Evolutionary conservation across 1,140 invertebrate species (phyloP).

Genomic region (Atta cephalotes): DNA sequence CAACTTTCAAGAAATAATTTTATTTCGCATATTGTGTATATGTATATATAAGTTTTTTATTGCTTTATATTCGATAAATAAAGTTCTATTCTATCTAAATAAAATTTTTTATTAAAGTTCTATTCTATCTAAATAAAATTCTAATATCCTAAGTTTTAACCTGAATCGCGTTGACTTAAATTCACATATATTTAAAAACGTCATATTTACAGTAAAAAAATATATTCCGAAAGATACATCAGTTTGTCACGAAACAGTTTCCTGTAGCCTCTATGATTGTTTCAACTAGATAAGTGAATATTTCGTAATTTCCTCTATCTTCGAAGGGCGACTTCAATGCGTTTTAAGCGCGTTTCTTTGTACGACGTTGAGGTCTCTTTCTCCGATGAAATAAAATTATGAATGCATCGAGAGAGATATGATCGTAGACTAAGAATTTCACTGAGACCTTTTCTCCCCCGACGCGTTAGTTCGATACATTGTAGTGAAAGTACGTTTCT

Average conservation of each 20-base stretch:
- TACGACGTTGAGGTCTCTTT: slow-evolving; percentile 32
- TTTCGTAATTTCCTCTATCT: slow-evolving; percentile 21
- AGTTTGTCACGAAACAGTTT: not conserved
- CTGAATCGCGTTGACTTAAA: not conserved
- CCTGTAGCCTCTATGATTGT: not conserved
- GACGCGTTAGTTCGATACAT: slow-evolving; percentile 37
- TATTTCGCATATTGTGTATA: not conserved
- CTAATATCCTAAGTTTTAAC: not conserved
- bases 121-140: too few relatives aligned
- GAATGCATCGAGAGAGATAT: slow-evolving; percentile 21
- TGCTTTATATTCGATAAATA: not conserved
- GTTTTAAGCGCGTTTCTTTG: not conserved
- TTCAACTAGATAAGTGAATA: slow-evolving; percentile 37
- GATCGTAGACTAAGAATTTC: slow-evolving; percentile 43
- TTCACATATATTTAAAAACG: not conserved
- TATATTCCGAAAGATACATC: not conserved
- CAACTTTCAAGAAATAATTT: not conserved
- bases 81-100: too few relatives aligned
- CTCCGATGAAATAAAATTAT: slow-evolving; percentile 23
- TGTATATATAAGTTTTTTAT: not conserved
- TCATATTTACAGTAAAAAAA: not conserved
- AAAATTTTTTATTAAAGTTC: too few relatives aligned
- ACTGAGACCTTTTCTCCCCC: slow-evolving; percentile 38
- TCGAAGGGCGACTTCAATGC: slow-evolving; percentile 22
- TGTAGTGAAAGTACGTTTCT: slow-evolving; percentile 63